Conservation (phyloP, 2,888 invertebrate species). For the Brenthis ino region DNA sequence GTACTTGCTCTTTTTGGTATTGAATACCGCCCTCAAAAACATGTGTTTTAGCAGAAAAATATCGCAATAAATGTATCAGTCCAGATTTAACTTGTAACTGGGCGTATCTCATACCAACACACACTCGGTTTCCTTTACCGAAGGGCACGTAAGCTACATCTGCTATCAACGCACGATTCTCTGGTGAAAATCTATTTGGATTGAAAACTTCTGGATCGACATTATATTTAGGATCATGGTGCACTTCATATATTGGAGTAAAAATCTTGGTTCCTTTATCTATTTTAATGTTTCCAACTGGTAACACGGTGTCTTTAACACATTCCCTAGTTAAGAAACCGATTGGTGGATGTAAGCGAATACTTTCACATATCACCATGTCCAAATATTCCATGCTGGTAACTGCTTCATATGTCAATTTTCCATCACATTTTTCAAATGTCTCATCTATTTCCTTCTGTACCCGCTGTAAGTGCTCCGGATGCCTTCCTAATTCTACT, state of each 20-base stretch:
- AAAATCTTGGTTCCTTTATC: conserved; percentile 56
- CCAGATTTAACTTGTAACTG: conserved; percentile 51
- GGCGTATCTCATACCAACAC: conserved; percentile 65
- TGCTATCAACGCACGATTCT: conserved; percentile 45
- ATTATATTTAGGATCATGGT: conserved; percentile 67
- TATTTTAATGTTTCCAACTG: conserved; percentile 59
- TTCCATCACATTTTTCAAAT: conserved; percentile 47
- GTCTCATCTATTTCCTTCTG: conserved; percentile 59
- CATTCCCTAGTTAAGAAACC: conserved; percentile 53
- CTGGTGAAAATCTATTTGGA: conserved; percentile 60
- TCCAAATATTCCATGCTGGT: conserved; percentile 58
- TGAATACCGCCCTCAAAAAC: conserved; percentile 33
- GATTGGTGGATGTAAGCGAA: conserved; percentile 60
- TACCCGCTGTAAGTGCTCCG: conserved; percentile 53
- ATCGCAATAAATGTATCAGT: conserved; percentile 38
- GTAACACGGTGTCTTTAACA: conserved; percentile 52
- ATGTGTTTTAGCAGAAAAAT: conserved; percentile 38
- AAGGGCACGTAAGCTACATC: conserved; percentile 66
- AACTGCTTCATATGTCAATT: conserved; percentile 53
- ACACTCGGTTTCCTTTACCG: conserved; percentile 69
- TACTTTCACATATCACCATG: conserved; percentile 53
- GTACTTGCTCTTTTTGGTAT: conserved; percentile 48
- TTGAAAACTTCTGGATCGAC: conserved; percentile 69
- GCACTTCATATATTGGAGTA: conserved; percentile 59
- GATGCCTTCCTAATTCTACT: conserved; percentile 58